Evolutionary conservation across 2,888 invertebrate genomes (phyloP).

Genomic region (Acronicta leporina): DNA sequence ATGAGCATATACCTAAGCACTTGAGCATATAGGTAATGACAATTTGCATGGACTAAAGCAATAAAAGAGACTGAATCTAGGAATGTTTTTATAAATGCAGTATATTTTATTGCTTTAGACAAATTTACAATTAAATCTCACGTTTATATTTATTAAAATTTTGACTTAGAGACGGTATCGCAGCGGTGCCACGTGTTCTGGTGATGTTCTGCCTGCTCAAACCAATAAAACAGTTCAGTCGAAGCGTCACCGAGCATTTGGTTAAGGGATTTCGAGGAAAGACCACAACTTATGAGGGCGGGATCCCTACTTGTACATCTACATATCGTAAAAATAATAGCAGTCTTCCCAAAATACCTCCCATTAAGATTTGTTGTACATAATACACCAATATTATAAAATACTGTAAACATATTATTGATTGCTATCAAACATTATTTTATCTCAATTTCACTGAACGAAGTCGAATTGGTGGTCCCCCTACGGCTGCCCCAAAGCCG

Average conservation of each 20-base stretch:
- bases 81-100: constrained; percentile 39
- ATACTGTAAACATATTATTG: constrained; percentile 35
- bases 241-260: constrained; percentile 33
- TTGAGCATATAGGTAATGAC: constrained; percentile 35
- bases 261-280: constrained; percentile 51
- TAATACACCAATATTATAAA: constrained; percentile 28
- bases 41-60: constrained; percentile 29
- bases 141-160: constrained; percentile 34
- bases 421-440: constrained; percentile 18
- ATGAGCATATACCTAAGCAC: too few relatives aligned
- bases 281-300: constrained; percentile 42
- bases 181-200: constrained; percentile 38
- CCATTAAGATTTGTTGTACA: constrained; percentile 38
- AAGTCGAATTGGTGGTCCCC: constrained; percentile 50
- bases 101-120: constrained; percentile 47
- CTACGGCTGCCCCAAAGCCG: constrained; percentile 48
- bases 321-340: constrained; percentile 44
- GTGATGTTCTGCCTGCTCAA: constrained; percentile 21
- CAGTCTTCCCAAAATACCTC: constrained; percentile 55
- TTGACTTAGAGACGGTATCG: constrained; percentile 36
- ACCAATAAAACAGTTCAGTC: constrained; percentile 41
- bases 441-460: constrained; percentile 32
- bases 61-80: too few relatives aligned
- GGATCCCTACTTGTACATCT: constrained; percentile 38
- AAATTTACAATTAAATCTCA: constrained; percentile 32